phyloP scores from a whole-genome alignment of 2,797 vertebrate species.

The Pogoniulus pusillus region DNA sequence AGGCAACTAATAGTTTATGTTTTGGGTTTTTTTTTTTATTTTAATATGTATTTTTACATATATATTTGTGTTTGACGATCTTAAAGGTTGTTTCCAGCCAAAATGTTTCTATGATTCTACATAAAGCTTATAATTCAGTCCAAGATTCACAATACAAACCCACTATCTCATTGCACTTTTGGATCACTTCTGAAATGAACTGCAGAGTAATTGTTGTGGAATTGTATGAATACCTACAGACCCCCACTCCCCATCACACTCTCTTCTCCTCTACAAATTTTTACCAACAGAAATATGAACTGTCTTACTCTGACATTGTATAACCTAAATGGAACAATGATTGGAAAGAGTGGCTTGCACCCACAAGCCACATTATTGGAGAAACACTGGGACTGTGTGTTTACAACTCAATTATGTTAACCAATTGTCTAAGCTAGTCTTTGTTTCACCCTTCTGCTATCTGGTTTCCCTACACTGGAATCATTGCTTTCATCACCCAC shows the following conservation, averaged over 20 bases:
- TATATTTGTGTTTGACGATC: too few species aligned
- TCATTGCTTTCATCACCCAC: not conserved
- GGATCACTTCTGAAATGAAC: not conserved
- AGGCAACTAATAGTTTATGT: too few species aligned
- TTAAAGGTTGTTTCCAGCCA: too few species aligned
- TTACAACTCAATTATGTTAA: not conserved
- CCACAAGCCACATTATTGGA: not conserved
- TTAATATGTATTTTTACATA: too few species aligned
- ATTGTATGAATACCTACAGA: accelerated
- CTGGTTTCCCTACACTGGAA: not conserved
- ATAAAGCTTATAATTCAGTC: not conserved
- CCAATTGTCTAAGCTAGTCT: not conserved
- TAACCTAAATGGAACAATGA: not conserved
- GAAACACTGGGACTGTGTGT: not conserved
- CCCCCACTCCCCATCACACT: not conserved
- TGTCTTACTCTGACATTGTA: not conserved
- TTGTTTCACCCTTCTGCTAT: not conserved
- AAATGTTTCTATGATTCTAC: too few species aligned
- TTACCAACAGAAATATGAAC: not conserved
- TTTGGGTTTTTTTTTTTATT: too few species aligned
- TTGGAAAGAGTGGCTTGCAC: not conserved
- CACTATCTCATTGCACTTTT: not conserved
- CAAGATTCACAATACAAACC: not conserved
- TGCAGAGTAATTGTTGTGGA: not conserved
- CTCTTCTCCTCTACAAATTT: not conserved